Percentiles rank a stretch among this genome's conserved stretches.
These are phyloP conservation scores for Xenopus laevis DNA, from an alignment of 2,113 vertebrate species.

Conservation along the genomic window DNA sequence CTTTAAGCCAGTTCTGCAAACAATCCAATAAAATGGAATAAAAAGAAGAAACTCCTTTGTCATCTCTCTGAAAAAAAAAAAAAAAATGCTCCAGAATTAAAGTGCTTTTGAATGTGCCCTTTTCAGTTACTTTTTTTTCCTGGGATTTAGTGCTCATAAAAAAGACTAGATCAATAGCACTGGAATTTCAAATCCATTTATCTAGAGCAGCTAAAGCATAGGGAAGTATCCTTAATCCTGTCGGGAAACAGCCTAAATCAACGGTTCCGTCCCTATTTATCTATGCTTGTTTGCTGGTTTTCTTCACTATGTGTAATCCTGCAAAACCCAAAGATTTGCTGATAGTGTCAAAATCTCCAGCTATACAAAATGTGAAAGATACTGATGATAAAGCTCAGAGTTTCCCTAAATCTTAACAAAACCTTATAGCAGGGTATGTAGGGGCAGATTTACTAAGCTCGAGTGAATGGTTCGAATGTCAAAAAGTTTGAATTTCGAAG, in stretches of 20 bases:
- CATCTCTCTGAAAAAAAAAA: background rate
- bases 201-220: slow-evolving; percentile 21
- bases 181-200: slow-evolving; percentile 28
- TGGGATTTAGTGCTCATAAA: slow-evolving; percentile 37
- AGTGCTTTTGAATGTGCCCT: slow-evolving; percentile 20
- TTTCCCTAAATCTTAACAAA: too few relatives aligned
- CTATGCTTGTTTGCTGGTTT: slow-evolving; percentile 20
- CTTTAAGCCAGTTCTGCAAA: slow-evolving; percentile 28
- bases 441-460: too few relatives aligned
- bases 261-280: slow-evolving; percentile 15
- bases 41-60: slow-evolving; percentile 2
- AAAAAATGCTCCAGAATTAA: slow-evolving; percentile 13
- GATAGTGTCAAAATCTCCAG: background rate
- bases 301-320: slow-evolving; percentile 25
- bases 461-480: too few relatives aligned
- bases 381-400: too few relatives aligned
- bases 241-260: slow-evolving; percentile 12
- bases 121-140: slow-evolving; percentile 18
- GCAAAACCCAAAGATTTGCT: slow-evolving; percentile 5
- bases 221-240: slow-evolving; percentile 28
- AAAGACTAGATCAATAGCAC: slow-evolving; percentile 27
- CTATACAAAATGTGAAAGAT: too few relatives aligned
- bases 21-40: background rate
- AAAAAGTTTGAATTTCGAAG: too few relatives aligned
- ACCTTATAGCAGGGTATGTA: too few relatives aligned